Conservation (phyloP, 2,113 vertebrate species). For the Tenebrosternarchus preto region DNA sequence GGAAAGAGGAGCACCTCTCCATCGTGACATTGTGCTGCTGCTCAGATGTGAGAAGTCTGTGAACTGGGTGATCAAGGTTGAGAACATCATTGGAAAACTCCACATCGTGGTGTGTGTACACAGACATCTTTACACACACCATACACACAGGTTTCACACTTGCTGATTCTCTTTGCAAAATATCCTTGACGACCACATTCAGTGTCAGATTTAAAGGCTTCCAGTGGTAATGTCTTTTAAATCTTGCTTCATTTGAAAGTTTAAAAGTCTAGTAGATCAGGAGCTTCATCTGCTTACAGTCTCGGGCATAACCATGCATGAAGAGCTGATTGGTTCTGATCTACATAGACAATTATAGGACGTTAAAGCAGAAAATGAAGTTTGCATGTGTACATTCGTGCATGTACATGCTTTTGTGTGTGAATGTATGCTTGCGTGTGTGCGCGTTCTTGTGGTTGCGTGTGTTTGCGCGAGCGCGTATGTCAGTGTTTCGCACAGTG, state of each 20-base stretch:
- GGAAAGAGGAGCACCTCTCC: conserved; percentile 72
- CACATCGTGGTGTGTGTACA: conserved; percentile 83
- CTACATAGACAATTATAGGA: not conserved
- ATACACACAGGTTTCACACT: too few relatives aligned
- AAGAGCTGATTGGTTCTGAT: not conserved
- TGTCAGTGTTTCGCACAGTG: conserved; percentile 32
- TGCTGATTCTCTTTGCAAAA: too few relatives aligned
- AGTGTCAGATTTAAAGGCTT: too few relatives aligned
- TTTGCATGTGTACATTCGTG: not conserved
- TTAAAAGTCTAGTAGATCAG: not conserved
- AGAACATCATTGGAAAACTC: conserved; percentile 82
- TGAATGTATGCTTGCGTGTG: not conserved
- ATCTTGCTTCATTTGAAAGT: not conserved
- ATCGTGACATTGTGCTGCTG: conserved; percentile 82
- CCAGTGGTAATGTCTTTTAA: not conserved
- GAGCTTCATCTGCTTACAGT: not conserved
- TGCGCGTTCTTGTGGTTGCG: not conserved
- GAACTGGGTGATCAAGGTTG: conserved; percentile 93
- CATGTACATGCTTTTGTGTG: not conserved
- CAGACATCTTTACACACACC: not conserved
- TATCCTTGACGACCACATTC: too few relatives aligned
- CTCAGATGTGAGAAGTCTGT: conserved; percentile 90
- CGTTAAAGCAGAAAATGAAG: conserved; percentile 11
- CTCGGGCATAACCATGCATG: not conserved
- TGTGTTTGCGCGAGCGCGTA: not conserved